These are phyloP conservation scores for Coracias cyanogaster DNA, from an alignment of 2,797 vertebrate genomes.

Conservation along the genomic window DNA sequence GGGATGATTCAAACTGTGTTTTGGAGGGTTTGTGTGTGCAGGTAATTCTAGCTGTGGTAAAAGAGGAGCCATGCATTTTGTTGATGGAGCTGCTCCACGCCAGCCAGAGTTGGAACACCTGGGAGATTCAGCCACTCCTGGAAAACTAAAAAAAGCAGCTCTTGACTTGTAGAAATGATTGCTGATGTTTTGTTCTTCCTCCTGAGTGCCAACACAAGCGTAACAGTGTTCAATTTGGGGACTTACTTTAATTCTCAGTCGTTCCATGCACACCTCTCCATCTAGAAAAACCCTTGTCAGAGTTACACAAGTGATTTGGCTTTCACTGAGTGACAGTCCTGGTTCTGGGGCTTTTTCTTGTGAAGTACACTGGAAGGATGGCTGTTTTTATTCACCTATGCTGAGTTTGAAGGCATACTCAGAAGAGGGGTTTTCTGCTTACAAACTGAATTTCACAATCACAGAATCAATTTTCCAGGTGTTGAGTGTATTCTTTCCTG, in stretches of 20 bases:
- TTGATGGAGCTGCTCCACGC: not conserved
- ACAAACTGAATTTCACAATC: slow-evolving; percentile 40
- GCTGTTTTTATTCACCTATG: not conserved
- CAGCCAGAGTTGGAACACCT: not conserved
- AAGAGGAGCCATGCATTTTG: not conserved
- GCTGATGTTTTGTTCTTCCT: not conserved
- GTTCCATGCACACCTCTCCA: not conserved
- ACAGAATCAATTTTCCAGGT: slow-evolving; percentile 20
- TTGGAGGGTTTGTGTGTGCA: not conserved
- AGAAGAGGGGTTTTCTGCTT: slow-evolving; percentile 6
- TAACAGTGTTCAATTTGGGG: not conserved
- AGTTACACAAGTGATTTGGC: not conserved
- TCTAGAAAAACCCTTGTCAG: not conserved
- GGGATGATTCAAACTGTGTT: not conserved
- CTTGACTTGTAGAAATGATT: not conserved
- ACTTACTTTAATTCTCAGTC: not conserved
- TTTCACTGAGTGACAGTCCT: not conserved
- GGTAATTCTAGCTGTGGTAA: not conserved
- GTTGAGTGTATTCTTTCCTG: not conserved
- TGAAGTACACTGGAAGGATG: not conserved
- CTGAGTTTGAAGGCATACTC: not conserved
- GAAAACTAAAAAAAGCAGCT: not conserved
- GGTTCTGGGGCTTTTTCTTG: not conserved
- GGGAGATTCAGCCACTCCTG: not conserved
- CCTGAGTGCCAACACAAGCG: not conserved